Evolutionary conservation across 2,888 invertebrate species (phyloP).

Genomic region (Physocephala rufipes): DNA sequence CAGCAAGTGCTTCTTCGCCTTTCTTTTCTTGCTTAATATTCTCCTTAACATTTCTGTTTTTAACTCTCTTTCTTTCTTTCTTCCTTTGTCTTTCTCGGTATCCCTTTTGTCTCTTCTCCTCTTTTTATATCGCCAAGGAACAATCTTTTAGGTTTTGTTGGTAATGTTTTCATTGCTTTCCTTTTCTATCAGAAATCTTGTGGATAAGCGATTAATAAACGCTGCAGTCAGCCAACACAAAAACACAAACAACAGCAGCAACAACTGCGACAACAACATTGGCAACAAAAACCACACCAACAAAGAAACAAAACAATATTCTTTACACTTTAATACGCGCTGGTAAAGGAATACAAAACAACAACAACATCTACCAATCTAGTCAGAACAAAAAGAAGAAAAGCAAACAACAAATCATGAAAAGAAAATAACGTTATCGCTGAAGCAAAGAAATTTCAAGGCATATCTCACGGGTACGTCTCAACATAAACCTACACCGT

Average conservation of each 20-base stretch:
- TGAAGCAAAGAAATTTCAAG: neutral
- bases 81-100: conserved; percentile 20
- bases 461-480: neutral
- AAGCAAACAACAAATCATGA: no score
- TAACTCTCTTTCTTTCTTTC: neutral
- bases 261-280: conserved; percentile 10
- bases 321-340: neutral
- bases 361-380: neutral
- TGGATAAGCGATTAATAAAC: conserved; percentile 40
- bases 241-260: conserved; percentile 9
- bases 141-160: neutral
- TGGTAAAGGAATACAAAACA: neutral
- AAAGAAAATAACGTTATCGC: neutral
- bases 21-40: neutral
- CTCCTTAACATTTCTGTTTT: neutral
- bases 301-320: conserved; percentile 1
- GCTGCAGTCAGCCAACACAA: conserved; percentile 30
- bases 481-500: neutral
- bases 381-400: no score
- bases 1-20: neutral
- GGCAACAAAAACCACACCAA: neutral
- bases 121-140: no score
- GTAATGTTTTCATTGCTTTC: conserved; percentile 19
- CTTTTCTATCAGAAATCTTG: conserved; percentile 19
- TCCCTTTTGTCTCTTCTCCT: neutral